A percentile compares a stretch with the other conserved stretches of the same genome.
phyloP scores from a whole-genome alignment of 2,797 vertebrate species.

The Melanogrammus aeglefinus region DNA sequence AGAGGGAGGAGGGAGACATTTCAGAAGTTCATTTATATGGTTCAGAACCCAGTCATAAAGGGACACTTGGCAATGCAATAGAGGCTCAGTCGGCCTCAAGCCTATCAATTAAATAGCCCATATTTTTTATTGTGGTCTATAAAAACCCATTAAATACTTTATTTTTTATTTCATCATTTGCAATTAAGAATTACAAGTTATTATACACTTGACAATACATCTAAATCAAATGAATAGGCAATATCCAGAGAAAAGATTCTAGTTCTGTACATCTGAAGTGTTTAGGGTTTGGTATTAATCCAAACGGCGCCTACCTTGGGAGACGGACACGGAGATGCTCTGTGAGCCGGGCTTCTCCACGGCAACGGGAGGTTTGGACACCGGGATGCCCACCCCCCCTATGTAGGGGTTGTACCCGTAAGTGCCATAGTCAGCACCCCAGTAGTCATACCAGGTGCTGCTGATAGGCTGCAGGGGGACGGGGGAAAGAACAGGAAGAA shows the following conservation, averaged over 20 bases:
- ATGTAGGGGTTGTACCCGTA: constrained; percentile 98
- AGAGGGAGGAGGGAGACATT: neutral
- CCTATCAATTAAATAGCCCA: no score
- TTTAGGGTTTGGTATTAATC: neutral
- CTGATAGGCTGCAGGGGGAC: constrained; percentile 85
- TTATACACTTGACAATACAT: no score
- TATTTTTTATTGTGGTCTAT: no score
- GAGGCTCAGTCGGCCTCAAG: no score
- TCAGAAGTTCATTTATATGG: neutral
- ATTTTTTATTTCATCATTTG: no score
- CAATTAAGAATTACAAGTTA: no score
- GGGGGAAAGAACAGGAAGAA: constrained; percentile 5
- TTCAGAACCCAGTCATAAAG: no score
- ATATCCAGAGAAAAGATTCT: neutral
- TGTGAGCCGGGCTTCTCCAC: constrained; percentile 94
- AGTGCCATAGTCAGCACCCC: constrained; percentile 96
- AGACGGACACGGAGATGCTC: constrained; percentile 91
- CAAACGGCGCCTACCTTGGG: constrained; percentile 79
- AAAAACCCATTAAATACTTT: no score
- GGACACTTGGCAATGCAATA: no score
- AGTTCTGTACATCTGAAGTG: neutral
- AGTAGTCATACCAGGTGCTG: constrained; percentile 99
- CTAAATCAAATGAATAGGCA: neutral
- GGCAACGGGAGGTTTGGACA: constrained; percentile 87
- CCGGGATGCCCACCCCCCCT: constrained; percentile 92